A percentile compares a stretch with the other conserved stretches of the same genome.
Evolutionary conservation across 2,888 invertebrate species (phyloP).

Genomic region (Chalcosyrphus nemorum): DNA sequence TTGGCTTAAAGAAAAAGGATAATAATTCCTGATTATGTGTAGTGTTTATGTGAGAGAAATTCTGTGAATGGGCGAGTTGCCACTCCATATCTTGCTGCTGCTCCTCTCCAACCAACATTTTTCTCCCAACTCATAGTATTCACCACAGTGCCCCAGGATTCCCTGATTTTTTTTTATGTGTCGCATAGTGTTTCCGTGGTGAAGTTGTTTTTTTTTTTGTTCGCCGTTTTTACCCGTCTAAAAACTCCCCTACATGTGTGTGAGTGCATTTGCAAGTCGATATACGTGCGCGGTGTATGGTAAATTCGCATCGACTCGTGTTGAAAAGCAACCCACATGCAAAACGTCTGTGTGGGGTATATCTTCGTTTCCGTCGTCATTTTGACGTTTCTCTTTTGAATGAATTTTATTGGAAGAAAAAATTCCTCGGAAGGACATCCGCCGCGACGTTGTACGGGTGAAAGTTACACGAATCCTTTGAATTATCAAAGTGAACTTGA

Average conservation of each 20-base stretch:
- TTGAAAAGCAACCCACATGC: conserved; percentile 31
- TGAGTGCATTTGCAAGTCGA: conserved; percentile 57
- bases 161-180: conserved; percentile 10
- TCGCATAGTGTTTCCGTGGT: conserved; percentile 58
- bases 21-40: background rate
- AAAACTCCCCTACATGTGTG: conserved; percentile 25
- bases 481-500: conserved; percentile 32
- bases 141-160: conserved; percentile 17
- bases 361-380: conserved; percentile 20
- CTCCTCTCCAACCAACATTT: conserved; percentile 21
- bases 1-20: conserved; percentile 12
- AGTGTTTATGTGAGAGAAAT: background rate
- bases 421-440: conserved; percentile 44
- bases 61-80: conserved; percentile 55
- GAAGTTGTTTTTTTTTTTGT: conserved; percentile 30
- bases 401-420: conserved; percentile 42
- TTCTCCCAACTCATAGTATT: background rate
- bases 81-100: conserved; percentile 5
- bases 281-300: conserved; percentile 41
- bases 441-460: conserved; percentile 29
- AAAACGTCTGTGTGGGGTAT: conserved; percentile 12
- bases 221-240: conserved; percentile 18
- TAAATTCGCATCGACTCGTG: conserved; percentile 49
- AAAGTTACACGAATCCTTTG: background rate
- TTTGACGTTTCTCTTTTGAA: conserved; percentile 65